Evolutionary conservation across 1,140 invertebrate species (phyloP).

Genomic region (Papilio polytes): DNA sequence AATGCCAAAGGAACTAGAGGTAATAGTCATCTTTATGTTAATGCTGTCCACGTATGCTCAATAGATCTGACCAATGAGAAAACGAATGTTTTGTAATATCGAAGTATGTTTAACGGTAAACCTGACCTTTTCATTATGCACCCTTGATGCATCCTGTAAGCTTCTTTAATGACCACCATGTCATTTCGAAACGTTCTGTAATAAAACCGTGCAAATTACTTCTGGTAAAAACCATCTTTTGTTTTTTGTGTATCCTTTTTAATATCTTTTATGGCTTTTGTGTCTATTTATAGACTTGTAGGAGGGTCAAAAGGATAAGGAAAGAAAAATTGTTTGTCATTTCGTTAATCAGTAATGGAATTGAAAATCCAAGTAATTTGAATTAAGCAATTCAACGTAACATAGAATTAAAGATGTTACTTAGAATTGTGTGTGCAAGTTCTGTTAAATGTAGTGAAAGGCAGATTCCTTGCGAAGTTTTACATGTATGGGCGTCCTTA

Average conservation of each 20-base stretch:
- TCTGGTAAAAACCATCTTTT: neutral
- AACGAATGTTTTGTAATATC: neutral
- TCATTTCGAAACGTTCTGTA: neutral
- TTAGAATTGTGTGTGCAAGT: neutral
- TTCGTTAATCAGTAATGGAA: neutral
- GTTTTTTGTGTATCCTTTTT: neutral
- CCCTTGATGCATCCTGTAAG: slow-evolving; percentile 14
- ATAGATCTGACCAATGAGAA: neutral
- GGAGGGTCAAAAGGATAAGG: neutral
- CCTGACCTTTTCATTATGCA: slow-evolving; percentile 11
- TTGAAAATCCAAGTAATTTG: neutral
- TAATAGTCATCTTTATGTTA: neutral
- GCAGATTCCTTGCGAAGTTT: slow-evolving; percentile 6
- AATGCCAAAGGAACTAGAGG: no score
- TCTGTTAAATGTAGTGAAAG: slow-evolving; percentile 23
- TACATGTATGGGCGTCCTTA: neutral
- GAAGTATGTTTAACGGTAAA: neutral
- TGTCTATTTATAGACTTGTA: neutral
- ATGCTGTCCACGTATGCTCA: neutral
- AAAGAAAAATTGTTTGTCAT: no score
- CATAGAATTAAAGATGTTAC: neutral
- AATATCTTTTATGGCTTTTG: neutral
- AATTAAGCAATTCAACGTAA: neutral
- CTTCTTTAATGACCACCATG: neutral
- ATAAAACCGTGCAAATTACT: neutral